These are phyloP conservation scores for Rambutsinella grinnellia DNA, from an alignment of 2,888 invertebrate genomes.

Conservation along the genomic window DNA sequence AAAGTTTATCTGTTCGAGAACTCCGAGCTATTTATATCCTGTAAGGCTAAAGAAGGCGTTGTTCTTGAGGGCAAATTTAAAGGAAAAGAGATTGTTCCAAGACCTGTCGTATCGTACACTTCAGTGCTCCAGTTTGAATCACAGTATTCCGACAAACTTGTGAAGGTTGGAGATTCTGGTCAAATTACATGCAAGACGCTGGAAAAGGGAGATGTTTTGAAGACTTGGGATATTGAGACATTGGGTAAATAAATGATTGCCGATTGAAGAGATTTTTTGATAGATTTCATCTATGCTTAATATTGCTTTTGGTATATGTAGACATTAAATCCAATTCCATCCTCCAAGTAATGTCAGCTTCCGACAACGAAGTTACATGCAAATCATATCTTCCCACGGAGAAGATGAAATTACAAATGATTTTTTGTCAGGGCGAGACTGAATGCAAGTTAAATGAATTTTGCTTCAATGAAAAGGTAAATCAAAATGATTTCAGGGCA, in stretches of 20 bases:
- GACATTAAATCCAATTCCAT: constrained; percentile 29
- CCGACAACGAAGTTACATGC: constrained; percentile 19
- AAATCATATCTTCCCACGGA: neutral
- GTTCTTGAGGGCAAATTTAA: constrained; percentile 27
- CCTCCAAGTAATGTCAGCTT: constrained; percentile 16
- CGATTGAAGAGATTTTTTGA: neutral
- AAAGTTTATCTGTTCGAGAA: constrained; percentile 16
- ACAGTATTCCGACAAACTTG: constrained; percentile 26
- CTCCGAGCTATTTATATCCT: constrained; percentile 26
- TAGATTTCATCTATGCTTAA: neutral
- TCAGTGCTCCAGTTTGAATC: constrained; percentile 19
- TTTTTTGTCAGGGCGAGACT: constrained; percentile 46
- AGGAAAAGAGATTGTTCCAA: neutral
- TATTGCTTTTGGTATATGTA: neutral
- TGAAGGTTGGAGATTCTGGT: constrained; percentile 41
- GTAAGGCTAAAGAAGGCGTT: constrained; percentile 12
- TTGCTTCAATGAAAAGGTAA: constrained; percentile 42
- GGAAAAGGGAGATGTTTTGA: constrained; percentile 10
- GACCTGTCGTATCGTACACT: constrained; percentile 13
- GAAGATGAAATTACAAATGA: constrained; percentile 13
- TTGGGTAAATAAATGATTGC: constrained; percentile 23
- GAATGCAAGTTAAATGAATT: constrained; percentile 47
- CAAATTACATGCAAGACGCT: constrained; percentile 16
- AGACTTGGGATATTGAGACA: constrained; percentile 46
- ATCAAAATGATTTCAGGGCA: neutral